A percentile compares a stretch with the other conserved stretches of the same genome.
Evolutionary conservation across 2,888 invertebrate species (phyloP).

Genomic region (Macropis europaea): DNA sequence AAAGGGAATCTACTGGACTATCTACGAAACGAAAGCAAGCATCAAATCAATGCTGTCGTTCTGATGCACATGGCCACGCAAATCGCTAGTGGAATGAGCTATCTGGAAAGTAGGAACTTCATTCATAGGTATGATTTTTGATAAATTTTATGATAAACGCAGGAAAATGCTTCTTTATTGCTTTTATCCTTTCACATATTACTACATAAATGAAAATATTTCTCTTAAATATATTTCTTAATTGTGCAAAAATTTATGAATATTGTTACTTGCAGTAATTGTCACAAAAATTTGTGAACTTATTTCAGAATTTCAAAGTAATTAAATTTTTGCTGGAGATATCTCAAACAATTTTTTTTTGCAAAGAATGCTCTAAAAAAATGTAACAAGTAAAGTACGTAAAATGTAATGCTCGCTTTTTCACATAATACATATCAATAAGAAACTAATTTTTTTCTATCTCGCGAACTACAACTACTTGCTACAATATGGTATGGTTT

Average conservation of each 20-base stretch:
- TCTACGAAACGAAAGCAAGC: constrained; percentile 91
- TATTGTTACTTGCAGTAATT: too few species aligned
- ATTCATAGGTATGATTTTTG: constrained; percentile 87
- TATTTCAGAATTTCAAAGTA: neutral
- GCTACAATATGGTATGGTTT: neutral
- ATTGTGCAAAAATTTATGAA: neutral
- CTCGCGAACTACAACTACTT: neutral
- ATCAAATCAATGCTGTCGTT: constrained; percentile 95
- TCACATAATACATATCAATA: neutral
- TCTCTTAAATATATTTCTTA: neutral
- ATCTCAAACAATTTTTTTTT: constrained; percentile 3
- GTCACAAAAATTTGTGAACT: neutral
- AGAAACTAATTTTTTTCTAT: neutral
- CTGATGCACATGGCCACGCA: constrained; percentile 99
- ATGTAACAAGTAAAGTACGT: neutral
- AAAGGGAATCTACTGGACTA: constrained; percentile 99
- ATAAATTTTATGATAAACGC: neutral
- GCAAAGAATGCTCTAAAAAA: neutral
- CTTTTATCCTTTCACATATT: neutral
- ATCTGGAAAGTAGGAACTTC: constrained; percentile 96
- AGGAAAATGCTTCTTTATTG: neutral
- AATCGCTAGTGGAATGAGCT: constrained; percentile 99
- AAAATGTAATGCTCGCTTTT: constrained; percentile 5
- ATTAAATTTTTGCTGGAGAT: neutral
- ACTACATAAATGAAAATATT: neutral